These are phyloP conservation scores for Eilema sororculum DNA, from an alignment of 2,888 invertebrate genomes.

Conservation along the genomic window DNA sequence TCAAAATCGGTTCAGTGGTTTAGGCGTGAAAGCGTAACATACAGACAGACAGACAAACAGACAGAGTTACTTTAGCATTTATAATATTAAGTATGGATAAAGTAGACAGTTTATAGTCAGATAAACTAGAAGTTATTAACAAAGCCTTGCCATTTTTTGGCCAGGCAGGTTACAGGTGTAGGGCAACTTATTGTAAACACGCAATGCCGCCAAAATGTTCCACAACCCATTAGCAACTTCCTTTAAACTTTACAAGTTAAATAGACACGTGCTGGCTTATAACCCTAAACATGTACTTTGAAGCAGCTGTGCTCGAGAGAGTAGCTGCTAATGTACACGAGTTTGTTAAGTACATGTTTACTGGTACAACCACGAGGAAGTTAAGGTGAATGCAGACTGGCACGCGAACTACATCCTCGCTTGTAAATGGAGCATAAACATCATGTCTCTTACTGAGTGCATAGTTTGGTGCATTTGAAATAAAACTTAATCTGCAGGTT, in stretches of 20 bases:
- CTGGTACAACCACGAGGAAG: neutral
- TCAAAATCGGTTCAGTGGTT: too few species aligned
- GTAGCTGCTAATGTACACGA: neutral
- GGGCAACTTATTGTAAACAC: neutral
- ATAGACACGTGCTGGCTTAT: conserved; percentile 8
- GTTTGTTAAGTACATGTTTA: conserved; percentile 2
- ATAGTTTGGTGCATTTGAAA: neutral
- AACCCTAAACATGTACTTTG: neutral
- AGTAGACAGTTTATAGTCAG: too few species aligned
- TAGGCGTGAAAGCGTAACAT: too few species aligned
- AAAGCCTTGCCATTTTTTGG: neutral
- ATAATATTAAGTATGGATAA: too few species aligned
- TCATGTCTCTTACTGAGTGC: too few species aligned
- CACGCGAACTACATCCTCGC: neutral
- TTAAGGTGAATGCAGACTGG: neutral
- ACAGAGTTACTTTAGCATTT: too few species aligned
- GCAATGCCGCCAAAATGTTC: neutral
- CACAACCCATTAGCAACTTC: neutral
- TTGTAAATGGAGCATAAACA: neutral
- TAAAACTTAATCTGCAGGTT: neutral
- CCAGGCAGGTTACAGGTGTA: neutral
- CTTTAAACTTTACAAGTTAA: neutral
- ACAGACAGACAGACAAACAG: too few species aligned
- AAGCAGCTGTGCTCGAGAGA: neutral
- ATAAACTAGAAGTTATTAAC: neutral